These are phyloP conservation scores for Ernsta delagoae DNA, from an alignment of 2,888 invertebrate genomes.

Conservation along the genomic window DNA sequence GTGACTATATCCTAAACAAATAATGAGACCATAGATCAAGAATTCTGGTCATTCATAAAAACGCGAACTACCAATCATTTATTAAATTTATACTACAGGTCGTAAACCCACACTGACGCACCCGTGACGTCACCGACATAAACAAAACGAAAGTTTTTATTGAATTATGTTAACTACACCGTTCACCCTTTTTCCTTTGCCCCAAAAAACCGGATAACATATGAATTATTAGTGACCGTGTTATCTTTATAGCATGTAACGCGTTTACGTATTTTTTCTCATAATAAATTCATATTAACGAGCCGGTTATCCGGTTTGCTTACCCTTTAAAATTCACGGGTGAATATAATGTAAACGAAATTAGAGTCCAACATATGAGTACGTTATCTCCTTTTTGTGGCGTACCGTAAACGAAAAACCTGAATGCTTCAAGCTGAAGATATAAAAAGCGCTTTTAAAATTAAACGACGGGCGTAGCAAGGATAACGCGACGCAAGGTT, in stretches of 20 bases:
- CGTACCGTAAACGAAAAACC: constrained; percentile 7
- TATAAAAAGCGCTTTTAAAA: background rate
- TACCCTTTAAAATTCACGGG: constrained; percentile 39
- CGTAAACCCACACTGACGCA: no score
- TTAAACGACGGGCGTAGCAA: background rate
- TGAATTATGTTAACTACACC: constrained; percentile 8
- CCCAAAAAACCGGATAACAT: constrained; percentile 15
- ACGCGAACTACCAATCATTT: no score
- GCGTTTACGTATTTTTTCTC: constrained; percentile 50
- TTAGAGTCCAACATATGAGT: constrained; percentile 8
- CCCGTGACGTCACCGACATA: no score
- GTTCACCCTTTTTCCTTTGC: constrained; percentile 21
- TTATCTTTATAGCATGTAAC: constrained; percentile 32
- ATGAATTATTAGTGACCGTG: constrained; percentile 34
- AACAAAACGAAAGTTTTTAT: background rate
- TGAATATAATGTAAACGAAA: constrained; percentile 29
- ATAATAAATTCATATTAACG: constrained; percentile 48
- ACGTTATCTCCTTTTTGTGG: constrained; percentile 10
- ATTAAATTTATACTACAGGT: no score
- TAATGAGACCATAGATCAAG: no score
- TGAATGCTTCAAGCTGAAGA: background rate
- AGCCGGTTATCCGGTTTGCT: constrained; percentile 39
- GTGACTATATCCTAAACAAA: no score
- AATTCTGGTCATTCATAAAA: no score
- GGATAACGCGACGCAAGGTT: background rate